These are phyloP conservation scores for Drosophila multiciliata DNA, from an alignment of 2,888 invertebrate species.

Conservation along the genomic window DNA sequence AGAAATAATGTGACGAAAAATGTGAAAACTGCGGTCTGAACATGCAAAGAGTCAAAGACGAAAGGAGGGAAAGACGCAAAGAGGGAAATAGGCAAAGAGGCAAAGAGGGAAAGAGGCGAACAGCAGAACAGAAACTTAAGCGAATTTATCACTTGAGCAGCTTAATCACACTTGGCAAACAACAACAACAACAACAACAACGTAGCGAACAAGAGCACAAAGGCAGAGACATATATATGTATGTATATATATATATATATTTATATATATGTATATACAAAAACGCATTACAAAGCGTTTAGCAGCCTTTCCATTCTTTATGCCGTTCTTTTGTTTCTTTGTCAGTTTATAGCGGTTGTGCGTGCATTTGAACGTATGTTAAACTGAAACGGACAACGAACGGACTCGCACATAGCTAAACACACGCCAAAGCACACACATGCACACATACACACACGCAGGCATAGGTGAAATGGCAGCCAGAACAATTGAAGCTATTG, in stretches of 20 bases:
- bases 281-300: conserved; percentile 76
- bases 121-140: conserved; percentile 38
- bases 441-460: neutral
- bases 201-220: conserved; percentile 35
- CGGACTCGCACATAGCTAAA: conserved; percentile 3
- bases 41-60: conserved; percentile 19
- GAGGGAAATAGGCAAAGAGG: conserved; percentile 13
- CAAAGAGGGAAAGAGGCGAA: conserved; percentile 18
- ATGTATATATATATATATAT: neutral
- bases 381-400: conserved; percentile 34
- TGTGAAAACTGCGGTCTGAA: conserved; percentile 43
- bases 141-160: conserved; percentile 78
- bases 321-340: conserved; percentile 35
- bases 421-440: neutral
- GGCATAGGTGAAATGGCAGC: conserved; percentile 18
- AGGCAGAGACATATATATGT: neutral
- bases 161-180: conserved; percentile 74
- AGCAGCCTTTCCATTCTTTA: conserved; percentile 43
- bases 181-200: conserved; percentile 36
- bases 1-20: conserved; percentile 20
- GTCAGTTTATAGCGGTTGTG: conserved; percentile 29
- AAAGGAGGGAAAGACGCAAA: conserved; percentile 15
- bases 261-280: conserved; percentile 38
- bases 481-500: conserved; percentile 39
- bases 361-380: conserved; percentile 44